Conservation (phyloP, 2,113 vertebrate species). For the Actenoides lindsayi region DNA sequence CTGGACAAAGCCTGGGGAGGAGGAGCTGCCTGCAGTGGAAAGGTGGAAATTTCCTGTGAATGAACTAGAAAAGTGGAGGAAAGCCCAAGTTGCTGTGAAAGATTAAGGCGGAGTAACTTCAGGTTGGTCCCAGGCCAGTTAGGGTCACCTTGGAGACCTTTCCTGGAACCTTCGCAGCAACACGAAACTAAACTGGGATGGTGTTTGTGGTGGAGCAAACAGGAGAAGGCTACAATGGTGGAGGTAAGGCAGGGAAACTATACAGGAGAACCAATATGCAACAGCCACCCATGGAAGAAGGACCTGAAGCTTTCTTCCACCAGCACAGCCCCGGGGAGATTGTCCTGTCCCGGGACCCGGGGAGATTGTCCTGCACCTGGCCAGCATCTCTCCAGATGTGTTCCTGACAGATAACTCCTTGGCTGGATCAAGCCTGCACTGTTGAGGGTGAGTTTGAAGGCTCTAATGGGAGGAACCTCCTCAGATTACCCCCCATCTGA, state of each 20-base stretch:
- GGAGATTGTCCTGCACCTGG: neutral
- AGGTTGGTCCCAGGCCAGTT: neutral
- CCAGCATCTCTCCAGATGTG: neutral
- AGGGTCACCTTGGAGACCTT: neutral
- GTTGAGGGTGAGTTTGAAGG: fast-evolving
- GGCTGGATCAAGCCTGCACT: neutral
- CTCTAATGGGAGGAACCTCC: neutral
- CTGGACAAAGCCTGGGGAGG: neutral
- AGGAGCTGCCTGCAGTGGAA: neutral
- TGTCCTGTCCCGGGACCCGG: fast-evolving
- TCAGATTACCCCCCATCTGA: conserved; percentile 21
- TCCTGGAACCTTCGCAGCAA: neutral
- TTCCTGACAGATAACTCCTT: too few species aligned
- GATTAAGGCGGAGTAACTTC: fast-evolving
- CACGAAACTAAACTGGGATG: neutral
- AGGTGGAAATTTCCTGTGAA: fast-evolving
- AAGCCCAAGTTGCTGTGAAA: neutral
- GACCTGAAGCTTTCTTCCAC: neutral
- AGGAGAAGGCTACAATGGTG: neutral
- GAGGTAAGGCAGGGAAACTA: neutral
- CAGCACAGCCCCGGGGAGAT: neutral
- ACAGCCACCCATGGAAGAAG: neutral
- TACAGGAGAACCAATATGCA: fast-evolving
- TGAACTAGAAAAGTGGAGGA: neutral
- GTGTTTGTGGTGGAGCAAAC: fast-evolving